Evolutionary conservation across 2,888 invertebrate genomes (phyloP).

Genomic region (Pandemis cinnamomeana): DNA sequence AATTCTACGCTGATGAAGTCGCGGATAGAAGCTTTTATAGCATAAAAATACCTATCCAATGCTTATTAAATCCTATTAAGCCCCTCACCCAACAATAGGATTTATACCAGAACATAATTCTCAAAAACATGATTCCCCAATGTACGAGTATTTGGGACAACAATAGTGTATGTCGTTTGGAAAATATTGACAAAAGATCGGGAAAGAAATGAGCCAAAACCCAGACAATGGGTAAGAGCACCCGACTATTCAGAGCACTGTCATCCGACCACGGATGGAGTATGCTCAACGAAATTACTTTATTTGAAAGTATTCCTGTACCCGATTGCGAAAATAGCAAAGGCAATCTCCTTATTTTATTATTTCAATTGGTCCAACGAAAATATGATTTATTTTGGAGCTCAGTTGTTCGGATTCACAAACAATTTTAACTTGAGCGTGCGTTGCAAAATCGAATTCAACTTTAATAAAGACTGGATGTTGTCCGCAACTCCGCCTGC

Average conservation of each 20-base stretch:
- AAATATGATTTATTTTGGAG: constrained; percentile 12
- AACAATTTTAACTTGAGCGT: constrained; percentile 7
- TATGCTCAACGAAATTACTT: constrained; percentile 56
- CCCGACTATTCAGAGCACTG: constrained; percentile 50
- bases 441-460: background rate
- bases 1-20: too few species aligned
- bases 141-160: constrained; percentile 49
- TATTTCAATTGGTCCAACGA: constrained; percentile 26
- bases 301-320: constrained; percentile 32
- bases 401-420: background rate
- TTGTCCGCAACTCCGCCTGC: too few species aligned
- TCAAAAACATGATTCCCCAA: constrained; percentile 20
- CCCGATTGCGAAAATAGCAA: constrained; percentile 12
- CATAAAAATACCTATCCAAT: background rate
- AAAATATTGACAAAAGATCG: constrained; percentile 63
- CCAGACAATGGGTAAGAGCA: constrained; percentile 57
- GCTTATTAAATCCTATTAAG: constrained; percentile 13
- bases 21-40: background rate
- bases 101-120: constrained; percentile 7
- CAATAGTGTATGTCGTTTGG: constrained; percentile 57
- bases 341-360: constrained; percentile 33
- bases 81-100: background rate
- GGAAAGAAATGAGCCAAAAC: constrained; percentile 57
- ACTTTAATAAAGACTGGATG: background rate
- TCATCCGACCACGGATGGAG: constrained; percentile 50